Evolutionary conservation across 2,888 invertebrate species (phyloP).

Genomic region (Ypsolopha scabrella): DNA sequence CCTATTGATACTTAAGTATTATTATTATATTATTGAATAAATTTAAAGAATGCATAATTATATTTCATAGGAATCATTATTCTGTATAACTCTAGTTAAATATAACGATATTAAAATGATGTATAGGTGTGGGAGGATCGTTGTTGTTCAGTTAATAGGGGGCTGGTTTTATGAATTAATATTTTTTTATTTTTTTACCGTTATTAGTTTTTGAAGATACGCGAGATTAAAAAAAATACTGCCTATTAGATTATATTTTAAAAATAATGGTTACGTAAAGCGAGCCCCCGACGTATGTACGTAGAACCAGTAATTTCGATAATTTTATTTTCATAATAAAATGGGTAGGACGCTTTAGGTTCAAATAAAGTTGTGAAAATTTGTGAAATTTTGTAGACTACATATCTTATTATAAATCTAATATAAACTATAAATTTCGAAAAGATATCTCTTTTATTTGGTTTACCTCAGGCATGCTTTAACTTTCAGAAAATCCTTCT

Average conservation of each 20-base stretch:
- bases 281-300: conserved; percentile 54
- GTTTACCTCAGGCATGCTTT: conserved; percentile 6
- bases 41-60: conserved; percentile 71
- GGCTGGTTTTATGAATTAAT: conserved; percentile 63
- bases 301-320: conserved; percentile 65
- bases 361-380: conserved; percentile 71
- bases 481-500: no score
- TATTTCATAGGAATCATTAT: conserved; percentile 73
- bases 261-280: conserved; percentile 65
- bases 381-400: conserved; percentile 72
- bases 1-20: conserved; percentile 70
- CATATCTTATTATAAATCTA: conserved; percentile 72
- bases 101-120: conserved; percentile 64
- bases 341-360: conserved; percentile 70
- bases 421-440: conserved; percentile 72
- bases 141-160: conserved; percentile 53
- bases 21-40: conserved; percentile 70
- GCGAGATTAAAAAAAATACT: conserved; percentile 51
- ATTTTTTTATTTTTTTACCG: conserved; percentile 71
- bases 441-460: conserved; percentile 40
- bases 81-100: conserved; percentile 72
- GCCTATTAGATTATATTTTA: conserved; percentile 71
- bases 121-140: conserved; percentile 46
- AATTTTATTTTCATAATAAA: conserved; percentile 70
- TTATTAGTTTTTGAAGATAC: conserved; percentile 64